Percentiles rank a stretch among this genome's conserved stretches.
These are phyloP conservation scores for Mohoua ochrocephala DNA, from an alignment of 2,113 vertebrate species.

Conservation along the genomic window DNA sequence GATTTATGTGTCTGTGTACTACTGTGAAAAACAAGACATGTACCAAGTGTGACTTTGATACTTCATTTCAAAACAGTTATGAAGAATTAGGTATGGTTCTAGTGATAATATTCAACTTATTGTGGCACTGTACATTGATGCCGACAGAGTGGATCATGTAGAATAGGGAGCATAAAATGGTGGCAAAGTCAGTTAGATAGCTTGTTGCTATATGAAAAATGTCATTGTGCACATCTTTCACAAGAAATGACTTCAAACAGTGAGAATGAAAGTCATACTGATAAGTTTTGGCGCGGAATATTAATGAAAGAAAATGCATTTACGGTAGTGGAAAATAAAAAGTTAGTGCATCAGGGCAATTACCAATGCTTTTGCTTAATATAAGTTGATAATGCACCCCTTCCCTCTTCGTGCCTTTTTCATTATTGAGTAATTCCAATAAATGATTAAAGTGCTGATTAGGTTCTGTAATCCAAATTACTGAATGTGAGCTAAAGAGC, in stretches of 20 bases:
- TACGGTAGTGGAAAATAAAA: background rate
- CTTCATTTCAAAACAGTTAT: slow-evolving; percentile 35
- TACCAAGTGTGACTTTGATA: background rate
- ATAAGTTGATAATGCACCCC: background rate
- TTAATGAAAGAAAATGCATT: background rate
- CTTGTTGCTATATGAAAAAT: background rate
- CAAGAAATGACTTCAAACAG: background rate
- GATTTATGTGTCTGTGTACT: background rate
- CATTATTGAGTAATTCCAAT: background rate
- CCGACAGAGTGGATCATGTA: background rate
- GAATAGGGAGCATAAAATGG: background rate
- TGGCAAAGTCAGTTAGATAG: background rate
- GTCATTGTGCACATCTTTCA: background rate
- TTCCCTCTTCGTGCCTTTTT: background rate
- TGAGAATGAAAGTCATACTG: background rate
- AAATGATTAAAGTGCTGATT: background rate
- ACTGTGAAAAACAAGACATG: background rate
- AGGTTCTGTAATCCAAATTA: background rate
- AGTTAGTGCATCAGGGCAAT: background rate
- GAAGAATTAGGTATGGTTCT: background rate
- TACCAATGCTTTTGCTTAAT: background rate
- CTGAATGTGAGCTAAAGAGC: background rate
- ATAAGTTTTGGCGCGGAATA: background rate
- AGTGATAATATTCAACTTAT: slow-evolving; percentile 4
- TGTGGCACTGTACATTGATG: background rate